Evolutionary conservation across 2,797 vertebrate genomes (phyloP).

Genomic region (Acomys russatus): DNA sequence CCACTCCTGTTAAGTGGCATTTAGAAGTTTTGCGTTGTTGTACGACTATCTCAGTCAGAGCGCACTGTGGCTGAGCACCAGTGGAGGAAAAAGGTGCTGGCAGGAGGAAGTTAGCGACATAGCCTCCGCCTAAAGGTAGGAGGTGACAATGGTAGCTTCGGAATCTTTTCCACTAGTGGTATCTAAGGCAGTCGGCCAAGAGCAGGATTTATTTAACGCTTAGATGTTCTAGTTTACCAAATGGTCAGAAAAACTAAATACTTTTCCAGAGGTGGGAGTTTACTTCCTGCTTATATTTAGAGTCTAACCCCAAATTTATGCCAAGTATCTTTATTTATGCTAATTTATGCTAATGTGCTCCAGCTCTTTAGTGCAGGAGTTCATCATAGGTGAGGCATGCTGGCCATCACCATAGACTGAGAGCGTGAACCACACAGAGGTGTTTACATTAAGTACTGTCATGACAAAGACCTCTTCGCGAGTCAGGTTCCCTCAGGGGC

Average conservation of each 20-base stretch:
- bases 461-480: background rate
- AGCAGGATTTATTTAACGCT: constrained; percentile 2
- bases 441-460: background rate
- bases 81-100: background rate
- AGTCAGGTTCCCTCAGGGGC: background rate
- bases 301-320: background rate
- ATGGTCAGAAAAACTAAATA: background rate
- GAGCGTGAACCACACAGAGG: background rate
- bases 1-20: background rate
- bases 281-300: background rate
- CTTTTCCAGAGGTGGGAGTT: background rate
- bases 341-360: background rate
- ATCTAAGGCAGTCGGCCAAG: background rate
- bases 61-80: fast-evolving
- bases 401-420: background rate
- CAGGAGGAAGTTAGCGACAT: background rate
- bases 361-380: background rate
- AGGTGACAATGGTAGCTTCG: background rate
- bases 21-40: background rate
- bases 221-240: background rate
- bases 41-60: background rate
- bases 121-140: background rate
- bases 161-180: background rate
- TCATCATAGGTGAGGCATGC: background rate
- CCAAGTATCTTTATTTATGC: background rate